These are phyloP conservation scores for Bambusicola thoracicus DNA, from an alignment of 2,113 vertebrate genomes.

Conservation along the genomic window DNA sequence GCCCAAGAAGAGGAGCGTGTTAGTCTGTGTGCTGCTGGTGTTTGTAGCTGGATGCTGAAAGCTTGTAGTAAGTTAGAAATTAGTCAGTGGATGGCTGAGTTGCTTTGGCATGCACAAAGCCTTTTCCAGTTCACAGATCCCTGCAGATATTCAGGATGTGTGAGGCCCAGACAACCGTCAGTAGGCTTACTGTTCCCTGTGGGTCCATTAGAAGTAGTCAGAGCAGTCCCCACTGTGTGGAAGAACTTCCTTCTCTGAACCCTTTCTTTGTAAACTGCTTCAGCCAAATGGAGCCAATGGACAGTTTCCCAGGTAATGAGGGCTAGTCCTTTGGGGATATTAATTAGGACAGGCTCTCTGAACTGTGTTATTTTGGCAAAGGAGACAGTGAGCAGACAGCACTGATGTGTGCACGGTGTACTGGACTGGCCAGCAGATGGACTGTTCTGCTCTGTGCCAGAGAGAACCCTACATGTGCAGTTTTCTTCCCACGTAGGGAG, in stretches of 20 bases:
- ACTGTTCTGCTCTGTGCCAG: background rate
- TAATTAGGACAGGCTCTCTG: background rate
- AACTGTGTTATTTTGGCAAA: background rate
- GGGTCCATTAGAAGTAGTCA: background rate
- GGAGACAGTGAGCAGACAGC: background rate
- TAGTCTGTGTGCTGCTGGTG: background rate
- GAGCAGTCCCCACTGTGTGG: background rate
- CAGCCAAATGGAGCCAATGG: background rate
- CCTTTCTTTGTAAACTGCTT: background rate
- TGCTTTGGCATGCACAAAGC: background rate
- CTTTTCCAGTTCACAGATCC: background rate
- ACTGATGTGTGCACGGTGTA: background rate
- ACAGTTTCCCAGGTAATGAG: background rate
- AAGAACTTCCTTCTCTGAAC: background rate
- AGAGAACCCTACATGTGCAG: background rate
- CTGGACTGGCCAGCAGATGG: background rate
- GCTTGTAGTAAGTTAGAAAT: background rate
- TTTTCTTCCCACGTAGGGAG: background rate
- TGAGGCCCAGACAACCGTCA: background rate
- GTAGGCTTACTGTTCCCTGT: background rate
- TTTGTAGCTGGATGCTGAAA: background rate
- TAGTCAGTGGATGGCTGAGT: background rate
- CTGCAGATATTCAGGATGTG: background rate
- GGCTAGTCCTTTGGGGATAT: background rate
- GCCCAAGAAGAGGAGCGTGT: fast-evolving